Evolutionary conservation across 1,140 invertebrate species (phyloP), one percentile per base, ranked within the genome.

Genomic region (Sarcophaga bullata): DNA sequence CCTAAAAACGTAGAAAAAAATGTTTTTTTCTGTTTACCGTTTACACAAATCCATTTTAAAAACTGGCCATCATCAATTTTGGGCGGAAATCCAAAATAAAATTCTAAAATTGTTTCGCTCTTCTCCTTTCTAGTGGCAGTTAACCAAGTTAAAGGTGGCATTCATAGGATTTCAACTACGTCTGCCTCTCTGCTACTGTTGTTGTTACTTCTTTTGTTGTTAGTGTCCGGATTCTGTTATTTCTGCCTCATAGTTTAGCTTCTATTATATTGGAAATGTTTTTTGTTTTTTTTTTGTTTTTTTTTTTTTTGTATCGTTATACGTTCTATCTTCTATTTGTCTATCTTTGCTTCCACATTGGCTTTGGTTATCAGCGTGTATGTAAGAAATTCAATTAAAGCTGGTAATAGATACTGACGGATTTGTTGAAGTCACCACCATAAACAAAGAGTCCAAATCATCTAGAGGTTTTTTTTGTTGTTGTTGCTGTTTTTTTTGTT

Each of bases 321-420:
- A 15, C 19, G n/a, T 17, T 9, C 15, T 62, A 4, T 62, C 19
- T 68, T 75, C 10, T 37, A 37, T 75, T 75, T 9, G 15, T 75
- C 7, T 48, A 47, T 75, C 13, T 47, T 46, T 75, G n/a, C 47
- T 75, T 75, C 47, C n/a, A 58, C 1, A 2, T 37, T 37, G 25
- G 4, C 25, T 37, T 68, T n/a, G 15, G 8, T 52, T 68, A 68
- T 19, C n/a, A 19, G 17, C 58, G 19, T 68, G 37, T 48, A 68
- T 68, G 37, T 48, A 75, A 5, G 7, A 75, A 75, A 75, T 75
- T 47, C 47, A 80, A 80, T 80, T 80, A 80, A 80, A 80, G 78
- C 17, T 58, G 48, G 78, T 80, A 80, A 80, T 80, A 80, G 78
- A 80, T 52, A 37, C 78, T 80, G 78, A 80, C 78, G 78, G 19